phyloP scores from a whole-genome alignment of 2,797 vertebrate genomes.

The Chaenodraco wilsoni region DNA sequence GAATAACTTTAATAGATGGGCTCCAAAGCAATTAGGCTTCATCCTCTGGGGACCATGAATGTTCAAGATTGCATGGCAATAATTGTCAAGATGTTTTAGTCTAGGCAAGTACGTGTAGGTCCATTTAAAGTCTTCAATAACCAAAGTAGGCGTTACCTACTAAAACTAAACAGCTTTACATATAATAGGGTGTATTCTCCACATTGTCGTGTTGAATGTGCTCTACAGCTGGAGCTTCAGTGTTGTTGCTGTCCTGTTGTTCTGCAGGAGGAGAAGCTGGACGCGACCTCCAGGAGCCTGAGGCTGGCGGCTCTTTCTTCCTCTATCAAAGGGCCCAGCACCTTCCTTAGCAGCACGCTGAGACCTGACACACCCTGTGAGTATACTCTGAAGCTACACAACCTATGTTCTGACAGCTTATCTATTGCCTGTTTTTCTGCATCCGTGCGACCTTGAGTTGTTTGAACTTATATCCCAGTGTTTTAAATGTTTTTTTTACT shows the following conservation, averaged over 20 bases:
- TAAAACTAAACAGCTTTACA: too few relatives aligned
- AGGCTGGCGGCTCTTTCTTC: slow-evolving; percentile 80
- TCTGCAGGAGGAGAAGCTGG: slow-evolving; percentile 85
- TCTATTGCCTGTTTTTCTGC: slow-evolving; percentile 17
- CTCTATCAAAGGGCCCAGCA: slow-evolving; percentile 75
- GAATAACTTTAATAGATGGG: too few relatives aligned
- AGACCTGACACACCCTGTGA: slow-evolving; percentile 85
- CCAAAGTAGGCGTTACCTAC: too few relatives aligned
- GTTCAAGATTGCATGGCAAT: too few relatives aligned
- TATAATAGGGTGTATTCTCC: too few relatives aligned
- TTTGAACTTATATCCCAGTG: neutral
- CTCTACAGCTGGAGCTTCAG: neutral
- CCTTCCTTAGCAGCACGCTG: slow-evolving; percentile 81
- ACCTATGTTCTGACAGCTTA: slow-evolving; percentile 22
- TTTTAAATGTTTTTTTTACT: slow-evolving; percentile 10
- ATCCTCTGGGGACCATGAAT: too few relatives aligned
- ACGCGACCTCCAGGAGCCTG: slow-evolving; percentile 77
- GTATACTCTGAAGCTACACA: slow-evolving; percentile 63
- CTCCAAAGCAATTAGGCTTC: too few relatives aligned
- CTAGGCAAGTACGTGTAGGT: too few relatives aligned
- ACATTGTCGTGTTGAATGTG: neutral
- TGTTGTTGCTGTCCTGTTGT: slow-evolving; percentile 9
- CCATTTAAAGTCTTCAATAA: too few relatives aligned
- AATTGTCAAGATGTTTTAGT: too few relatives aligned
- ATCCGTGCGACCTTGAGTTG: slow-evolving; percentile 1